Conservation (phyloP, 2,888 invertebrate species). For the Apamea monoglypha region DNA sequence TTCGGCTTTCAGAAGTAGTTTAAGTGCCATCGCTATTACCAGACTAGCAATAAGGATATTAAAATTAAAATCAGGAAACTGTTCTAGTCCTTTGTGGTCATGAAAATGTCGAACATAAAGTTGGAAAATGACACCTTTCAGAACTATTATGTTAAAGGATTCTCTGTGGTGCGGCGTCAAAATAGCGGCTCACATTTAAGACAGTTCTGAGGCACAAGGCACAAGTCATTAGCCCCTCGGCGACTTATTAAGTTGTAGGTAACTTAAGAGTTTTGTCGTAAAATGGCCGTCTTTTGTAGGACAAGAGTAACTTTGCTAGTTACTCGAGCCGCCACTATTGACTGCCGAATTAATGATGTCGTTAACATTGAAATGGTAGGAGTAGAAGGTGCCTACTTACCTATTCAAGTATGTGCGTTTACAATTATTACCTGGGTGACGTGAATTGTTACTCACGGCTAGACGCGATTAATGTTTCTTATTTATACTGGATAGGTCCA, state of each 20-base stretch:
- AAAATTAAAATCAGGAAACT: constrained; percentile 33
- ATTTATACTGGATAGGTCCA: too few relatives aligned
- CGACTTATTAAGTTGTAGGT: constrained; percentile 55
- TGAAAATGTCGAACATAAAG: constrained; percentile 29
- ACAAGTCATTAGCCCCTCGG: constrained; percentile 29
- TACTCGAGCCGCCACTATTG: constrained; percentile 30
- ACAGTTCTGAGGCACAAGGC: background rate
- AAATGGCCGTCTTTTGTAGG: constrained; percentile 48
- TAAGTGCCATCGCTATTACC: background rate
- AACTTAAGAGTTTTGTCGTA: constrained; percentile 46
- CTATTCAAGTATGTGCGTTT: constrained; percentile 16
- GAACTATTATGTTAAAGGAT: constrained; percentile 32
- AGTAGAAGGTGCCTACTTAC: background rate
- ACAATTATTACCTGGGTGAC: constrained; percentile 5
- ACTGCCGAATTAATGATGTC: constrained; percentile 47
- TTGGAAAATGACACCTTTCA: constrained; percentile 20
- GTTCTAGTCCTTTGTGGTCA: background rate
- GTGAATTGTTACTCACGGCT: background rate
- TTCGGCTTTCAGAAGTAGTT: background rate
- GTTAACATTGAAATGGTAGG: constrained; percentile 47
- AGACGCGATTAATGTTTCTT: background rate
- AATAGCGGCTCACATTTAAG: constrained; percentile 29
- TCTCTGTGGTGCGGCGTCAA: constrained; percentile 44
- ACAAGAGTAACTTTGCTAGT: constrained; percentile 39
- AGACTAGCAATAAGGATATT: background rate